Conservation (phyloP, 92 coral and sea anemone genomes). For the Scolanthus callimorphus region DNA sequence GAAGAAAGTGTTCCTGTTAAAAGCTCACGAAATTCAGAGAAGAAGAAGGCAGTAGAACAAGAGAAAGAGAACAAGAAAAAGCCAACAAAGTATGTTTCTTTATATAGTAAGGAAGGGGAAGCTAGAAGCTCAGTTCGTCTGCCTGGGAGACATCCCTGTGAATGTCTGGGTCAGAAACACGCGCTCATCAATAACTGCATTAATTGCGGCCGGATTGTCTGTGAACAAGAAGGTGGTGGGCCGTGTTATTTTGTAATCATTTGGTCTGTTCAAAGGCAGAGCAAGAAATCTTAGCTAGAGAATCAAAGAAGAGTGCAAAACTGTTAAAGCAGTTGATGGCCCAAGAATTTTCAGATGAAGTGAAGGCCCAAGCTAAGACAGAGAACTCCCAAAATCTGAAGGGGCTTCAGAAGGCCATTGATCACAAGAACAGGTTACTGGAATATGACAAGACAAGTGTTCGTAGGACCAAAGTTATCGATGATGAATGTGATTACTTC, state of each 20-base stretch:
- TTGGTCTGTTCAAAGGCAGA: slow-evolving; percentile 88
- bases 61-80: slow-evolving; percentile 69
- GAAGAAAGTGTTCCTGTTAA: not conserved
- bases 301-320: slow-evolving; percentile 87
- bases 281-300: slow-evolving; percentile 79
- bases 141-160: slow-evolving; percentile 97
- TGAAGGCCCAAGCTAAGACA: slow-evolving; percentile 4
- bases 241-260: slow-evolving; percentile 95
- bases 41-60: slow-evolving; percentile 19
- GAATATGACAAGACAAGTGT: slow-evolving; percentile 92
- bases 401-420: slow-evolving; percentile 77
- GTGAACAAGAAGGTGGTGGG: slow-evolving; percentile 95
- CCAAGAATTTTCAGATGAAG: slow-evolving; percentile 42
- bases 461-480: slow-evolving; percentile 95
- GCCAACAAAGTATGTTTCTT: slow-evolving; percentile 70
- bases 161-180: slow-evolving; percentile 93
- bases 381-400: slow-evolving; percentile 20
- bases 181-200: slow-evolving; percentile 76
- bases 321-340: slow-evolving; percentile 71
- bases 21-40: slow-evolving; percentile 3
- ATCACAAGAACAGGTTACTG: slow-evolving; percentile 80
- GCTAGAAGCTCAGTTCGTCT: slow-evolving; percentile 83
- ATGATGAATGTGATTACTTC: slow-evolving; percentile 96
- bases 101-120: slow-evolving; percentile 92
- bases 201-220: slow-evolving; percentile 91